These are phyloP conservation scores for Zonitis immaculata DNA, from an alignment of 2,888 invertebrate species.

Conservation along the genomic window DNA sequence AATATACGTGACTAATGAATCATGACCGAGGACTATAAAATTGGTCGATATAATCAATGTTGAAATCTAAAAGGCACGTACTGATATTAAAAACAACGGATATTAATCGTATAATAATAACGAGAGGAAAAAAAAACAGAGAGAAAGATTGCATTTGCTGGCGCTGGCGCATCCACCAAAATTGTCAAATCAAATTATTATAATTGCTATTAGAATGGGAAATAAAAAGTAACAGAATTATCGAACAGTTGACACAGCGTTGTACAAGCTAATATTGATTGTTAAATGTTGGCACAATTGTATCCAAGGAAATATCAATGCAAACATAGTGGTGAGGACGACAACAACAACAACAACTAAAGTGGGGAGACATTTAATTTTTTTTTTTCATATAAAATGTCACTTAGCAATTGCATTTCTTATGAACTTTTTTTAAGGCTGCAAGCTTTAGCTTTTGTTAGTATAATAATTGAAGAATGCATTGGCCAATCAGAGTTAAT, in stretches of 20 bases:
- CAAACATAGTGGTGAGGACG: conserved; percentile 4
- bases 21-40: neutral
- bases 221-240: neutral
- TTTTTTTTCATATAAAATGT: too few species aligned
- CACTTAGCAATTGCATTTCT: neutral
- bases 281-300: conserved; percentile 9
- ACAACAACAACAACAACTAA: too few species aligned
- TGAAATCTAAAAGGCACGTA: neutral
- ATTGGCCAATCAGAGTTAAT: neutral
- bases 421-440: too few species aligned
- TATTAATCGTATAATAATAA: too few species aligned
- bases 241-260: neutral
- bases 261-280: conserved; percentile 11
- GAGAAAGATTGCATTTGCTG: too few species aligned
- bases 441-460: too few species aligned
- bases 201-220: neutral
- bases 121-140: too few species aligned
- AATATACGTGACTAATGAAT: neutral
- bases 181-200: neutral
- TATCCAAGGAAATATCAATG: conserved; percentile 17
- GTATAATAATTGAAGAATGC: too few species aligned
- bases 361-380: neutral
- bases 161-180: too few species aligned
- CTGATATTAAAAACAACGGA: too few species aligned
- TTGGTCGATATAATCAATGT: neutral